Conservation (phyloP, 2,888 invertebrate species). For the Argyra leucocephala region DNA sequence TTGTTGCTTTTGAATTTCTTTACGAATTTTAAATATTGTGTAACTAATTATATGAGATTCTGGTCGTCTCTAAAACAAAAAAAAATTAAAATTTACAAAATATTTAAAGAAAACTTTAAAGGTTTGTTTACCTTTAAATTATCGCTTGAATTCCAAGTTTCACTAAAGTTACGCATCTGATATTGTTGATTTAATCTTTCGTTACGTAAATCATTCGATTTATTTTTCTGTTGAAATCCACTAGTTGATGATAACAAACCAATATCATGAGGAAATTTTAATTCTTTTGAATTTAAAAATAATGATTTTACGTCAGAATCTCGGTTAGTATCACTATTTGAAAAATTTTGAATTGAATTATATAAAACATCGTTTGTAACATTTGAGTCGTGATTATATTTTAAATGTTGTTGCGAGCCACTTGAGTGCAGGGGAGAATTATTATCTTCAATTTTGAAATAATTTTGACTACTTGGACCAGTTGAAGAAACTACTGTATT, state of each 20-base stretch:
- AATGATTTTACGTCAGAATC: conserved; percentile 20
- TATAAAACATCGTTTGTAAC: not conserved
- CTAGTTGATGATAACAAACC: not conserved
- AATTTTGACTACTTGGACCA: not conserved
- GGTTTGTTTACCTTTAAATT: not conserved
- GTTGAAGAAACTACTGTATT: not conserved
- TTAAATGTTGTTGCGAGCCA: conserved; percentile 24
- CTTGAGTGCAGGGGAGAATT: conserved; percentile 16
- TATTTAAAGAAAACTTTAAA: not conserved
- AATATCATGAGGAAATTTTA: not conserved
- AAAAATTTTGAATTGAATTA: not conserved
- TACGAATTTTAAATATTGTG: conserved; percentile 32
- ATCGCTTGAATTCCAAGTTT: not conserved
- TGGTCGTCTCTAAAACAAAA: conserved; percentile 20
- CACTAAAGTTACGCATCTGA: not conserved
- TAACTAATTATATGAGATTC: conserved; percentile 39
- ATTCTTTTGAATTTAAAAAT: conserved; percentile 20
- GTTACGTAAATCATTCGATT: not conserved
- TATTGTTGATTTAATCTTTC: conserved; percentile 7
- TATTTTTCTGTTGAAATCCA: not conserved
- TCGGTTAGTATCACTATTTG: conserved; percentile 10
- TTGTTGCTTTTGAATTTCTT: conserved; percentile 36
- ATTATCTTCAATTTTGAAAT: conserved; percentile 12
- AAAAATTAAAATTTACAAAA: not conserved
- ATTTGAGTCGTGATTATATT: conserved; percentile 23